These are phyloP conservation scores for Pachyuromys duprasi DNA, from an alignment of 2,797 vertebrate species.

Conservation along the genomic window DNA sequence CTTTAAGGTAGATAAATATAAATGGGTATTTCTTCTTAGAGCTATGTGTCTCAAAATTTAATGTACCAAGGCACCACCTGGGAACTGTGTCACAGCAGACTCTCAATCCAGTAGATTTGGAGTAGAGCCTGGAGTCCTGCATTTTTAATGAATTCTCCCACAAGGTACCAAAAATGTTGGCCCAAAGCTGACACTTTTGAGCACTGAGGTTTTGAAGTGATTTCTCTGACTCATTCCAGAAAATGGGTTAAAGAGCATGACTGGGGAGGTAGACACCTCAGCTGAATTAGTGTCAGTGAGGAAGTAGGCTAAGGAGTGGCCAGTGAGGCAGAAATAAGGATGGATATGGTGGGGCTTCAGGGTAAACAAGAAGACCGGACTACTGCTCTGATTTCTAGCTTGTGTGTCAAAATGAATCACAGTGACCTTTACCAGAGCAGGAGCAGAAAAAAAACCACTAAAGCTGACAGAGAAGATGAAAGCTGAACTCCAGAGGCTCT, in stretches of 20 bases:
- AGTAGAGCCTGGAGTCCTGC: background rate
- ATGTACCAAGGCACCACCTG: background rate
- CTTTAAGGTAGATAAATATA: slow-evolving; percentile 11
- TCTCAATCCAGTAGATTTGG: background rate
- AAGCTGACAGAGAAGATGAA: background rate
- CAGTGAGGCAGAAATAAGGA: background rate
- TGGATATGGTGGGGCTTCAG: background rate
- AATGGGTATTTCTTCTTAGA: slow-evolving; percentile 47
- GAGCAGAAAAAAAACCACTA: background rate
- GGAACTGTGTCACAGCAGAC: background rate
- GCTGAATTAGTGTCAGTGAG: background rate
- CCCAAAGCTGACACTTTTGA: background rate
- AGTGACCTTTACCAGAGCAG: background rate
- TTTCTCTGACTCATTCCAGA: background rate
- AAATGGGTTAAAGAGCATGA: background rate
- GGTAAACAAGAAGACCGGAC: background rate
- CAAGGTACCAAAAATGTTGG: background rate
- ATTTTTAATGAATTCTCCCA: slow-evolving; percentile 17
- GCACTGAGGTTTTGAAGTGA: background rate
- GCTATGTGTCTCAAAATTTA: background rate
- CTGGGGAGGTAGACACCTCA: background rate
- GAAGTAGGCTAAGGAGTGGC: background rate
- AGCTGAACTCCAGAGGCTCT: background rate
- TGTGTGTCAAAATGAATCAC: background rate
- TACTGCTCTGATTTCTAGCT: background rate